phyloP scores from a whole-genome alignment of 1,140 invertebrate genomes.

The Caenorhabditis inopinata region DNA sequence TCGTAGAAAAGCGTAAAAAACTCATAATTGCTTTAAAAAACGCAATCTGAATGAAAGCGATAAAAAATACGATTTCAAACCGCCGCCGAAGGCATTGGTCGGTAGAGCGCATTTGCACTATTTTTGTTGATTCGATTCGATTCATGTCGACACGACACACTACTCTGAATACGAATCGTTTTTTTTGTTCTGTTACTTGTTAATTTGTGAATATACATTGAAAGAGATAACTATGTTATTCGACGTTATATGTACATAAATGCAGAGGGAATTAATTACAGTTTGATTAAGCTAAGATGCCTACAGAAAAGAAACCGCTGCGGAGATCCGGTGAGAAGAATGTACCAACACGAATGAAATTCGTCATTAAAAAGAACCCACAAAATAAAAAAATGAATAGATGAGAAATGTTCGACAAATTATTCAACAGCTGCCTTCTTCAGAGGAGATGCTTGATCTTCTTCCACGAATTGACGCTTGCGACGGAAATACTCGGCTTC shows the following conservation, averaged over 20 bases:
- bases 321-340: neutral
- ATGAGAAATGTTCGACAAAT: neutral
- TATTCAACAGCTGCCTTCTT: neutral
- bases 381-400: constrained; percentile 3
- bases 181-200: constrained; percentile 24
- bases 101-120: too few species aligned
- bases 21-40: too few species aligned
- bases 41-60: too few species aligned
- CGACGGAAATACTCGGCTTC: constrained; percentile 28
- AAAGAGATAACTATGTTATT: neutral
- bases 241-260: neutral
- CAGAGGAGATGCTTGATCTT: neutral
- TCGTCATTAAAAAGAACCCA: neutral
- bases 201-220: neutral
- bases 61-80: too few species aligned
- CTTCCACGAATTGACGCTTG: neutral
- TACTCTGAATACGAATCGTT: neutral
- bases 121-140: too few species aligned
- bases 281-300: neutral
- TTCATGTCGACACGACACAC: neutral
- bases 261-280: neutral
- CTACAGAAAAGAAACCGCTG: neutral
- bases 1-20: too few species aligned
- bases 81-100: too few species aligned
- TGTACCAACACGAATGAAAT: neutral